Evolutionary conservation across 2,797 vertebrate species (phyloP), one percentile per base, ranked within the genome.

Genomic region (Eulemur albifrons): DNA sequence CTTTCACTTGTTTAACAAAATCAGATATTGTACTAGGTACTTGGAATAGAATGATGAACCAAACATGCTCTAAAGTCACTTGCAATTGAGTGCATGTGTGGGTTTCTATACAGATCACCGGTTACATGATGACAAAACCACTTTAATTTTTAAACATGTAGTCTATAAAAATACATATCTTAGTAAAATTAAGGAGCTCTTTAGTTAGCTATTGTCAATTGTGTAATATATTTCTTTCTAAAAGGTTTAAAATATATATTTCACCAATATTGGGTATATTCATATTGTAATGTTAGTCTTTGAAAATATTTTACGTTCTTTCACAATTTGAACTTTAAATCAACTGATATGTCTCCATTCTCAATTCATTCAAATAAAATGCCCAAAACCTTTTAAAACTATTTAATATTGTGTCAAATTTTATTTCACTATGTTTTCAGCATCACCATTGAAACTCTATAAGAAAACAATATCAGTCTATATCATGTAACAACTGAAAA

Each of bases 361-460:
- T 11, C 32, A 80, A 72, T 67, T 90, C 32, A 82, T 43, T 81
- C 21, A 63, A 92, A 65, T 77, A 85, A 88, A 75, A 48, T 72
- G 21, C 7, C 40, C 61, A 77, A 59, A 84, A 88, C 7, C 38
- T 52, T 95, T 90, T 32, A 1, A 87, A 90, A 63, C 67, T 72
- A 84, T 35, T 81, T 72, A 90, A 77, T 90, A 7, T 50, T 75
- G 12, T 80, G 9, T 93, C n/a, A 92, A 93, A 93, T 83, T 90
- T 25, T 84, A 17, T 38, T 80, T 0, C 50, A 8, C 27, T 65
- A 3, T 91, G 52, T 27, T 52, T 97, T 77, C 32, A 80, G 65
- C 3, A n/a, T 70, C 70, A 81, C 10, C 20, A 67, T 81, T 83
- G 32, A 90, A 90, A 93, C 5, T 77, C 30, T 90, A n/a, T 30